Conservation (phyloP, 2,113 vertebrate species). For the Speoplatyrhinus poulsoni region DNA sequence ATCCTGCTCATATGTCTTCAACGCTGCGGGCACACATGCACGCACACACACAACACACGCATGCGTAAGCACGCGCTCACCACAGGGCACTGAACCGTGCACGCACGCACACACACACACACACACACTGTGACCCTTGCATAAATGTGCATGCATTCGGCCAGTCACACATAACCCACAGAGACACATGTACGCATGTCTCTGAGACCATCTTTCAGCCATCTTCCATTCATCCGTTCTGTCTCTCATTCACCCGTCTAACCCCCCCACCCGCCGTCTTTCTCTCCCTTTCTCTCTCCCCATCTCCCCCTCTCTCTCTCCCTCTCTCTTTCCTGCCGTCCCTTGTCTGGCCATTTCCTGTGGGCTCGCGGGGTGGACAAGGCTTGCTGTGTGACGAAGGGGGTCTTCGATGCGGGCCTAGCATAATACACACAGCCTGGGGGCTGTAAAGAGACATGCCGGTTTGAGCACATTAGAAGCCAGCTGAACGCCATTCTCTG, state of each 20-base stretch:
- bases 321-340: neutral
- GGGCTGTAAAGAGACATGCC: neutral
- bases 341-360: neutral
- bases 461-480: neutral
- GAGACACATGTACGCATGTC: neutral
- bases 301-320: too few species aligned
- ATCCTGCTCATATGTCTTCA: too few species aligned
- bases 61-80: neutral
- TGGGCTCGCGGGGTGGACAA: slow-evolving; percentile 28
- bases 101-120: slow-evolving; percentile 14
- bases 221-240: too few species aligned
- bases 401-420: slow-evolving; percentile 7
- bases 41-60: neutral
- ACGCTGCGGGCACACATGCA: slow-evolving; percentile 2
- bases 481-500: neutral
- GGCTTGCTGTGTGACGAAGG: slow-evolving; percentile 24
- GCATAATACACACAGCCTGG: slow-evolving; percentile 14
- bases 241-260: too few species aligned
- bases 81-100: slow-evolving; percentile 5
- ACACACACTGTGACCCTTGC: neutral
- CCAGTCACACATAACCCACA: neutral
- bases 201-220: too few species aligned
- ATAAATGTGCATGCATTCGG: neutral
- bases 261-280: neutral
- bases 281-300: too few species aligned